phyloP scores from a whole-genome alignment of 2,888 invertebrate genomes.

The Athalia rosae region DNA sequence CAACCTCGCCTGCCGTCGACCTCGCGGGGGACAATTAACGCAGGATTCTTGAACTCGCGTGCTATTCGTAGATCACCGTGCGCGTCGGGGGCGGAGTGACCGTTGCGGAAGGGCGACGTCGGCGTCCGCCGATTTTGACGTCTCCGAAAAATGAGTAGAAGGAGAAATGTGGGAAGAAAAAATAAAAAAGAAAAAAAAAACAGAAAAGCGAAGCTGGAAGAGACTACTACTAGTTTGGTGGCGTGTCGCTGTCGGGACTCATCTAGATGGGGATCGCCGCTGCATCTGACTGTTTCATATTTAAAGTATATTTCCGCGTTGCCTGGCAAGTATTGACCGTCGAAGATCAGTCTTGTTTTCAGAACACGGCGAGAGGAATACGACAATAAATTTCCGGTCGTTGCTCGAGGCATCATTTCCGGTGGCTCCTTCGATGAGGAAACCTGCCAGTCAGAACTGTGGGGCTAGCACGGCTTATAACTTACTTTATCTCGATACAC shows the following conservation, averaged over 20 bases:
- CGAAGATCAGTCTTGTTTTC: not conserved
- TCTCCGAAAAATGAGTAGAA: not conserved
- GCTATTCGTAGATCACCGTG: too few relatives aligned
- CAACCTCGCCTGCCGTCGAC: too few relatives aligned
- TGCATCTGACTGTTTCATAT: slow-evolving; percentile 72
- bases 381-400: slow-evolving; percentile 27
- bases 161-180: not conserved
- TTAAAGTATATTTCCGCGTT: slow-evolving; percentile 69
- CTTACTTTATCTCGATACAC: slow-evolving; percentile 54
- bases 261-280: slow-evolving; percentile 63
- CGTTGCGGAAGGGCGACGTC: not conserved
- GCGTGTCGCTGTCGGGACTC: slow-evolving; percentile 65
- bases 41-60: too few relatives aligned
- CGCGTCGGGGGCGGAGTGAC: too few relatives aligned
- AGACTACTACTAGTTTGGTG: slow-evolving; percentile 24
- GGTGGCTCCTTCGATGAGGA: slow-evolving; percentile 72
- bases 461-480: slow-evolving; percentile 61
- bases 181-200: not conserved
- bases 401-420: slow-evolving; percentile 70
- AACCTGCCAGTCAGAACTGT: slow-evolving; percentile 71
- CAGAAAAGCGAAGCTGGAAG: slow-evolving; percentile 38
- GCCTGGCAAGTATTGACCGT: slow-evolving; percentile 64
- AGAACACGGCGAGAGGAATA: not conserved
- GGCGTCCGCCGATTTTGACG: slow-evolving; percentile 5
- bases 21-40: too few relatives aligned